Percentiles rank a stretch among this genome's conserved stretches.
phyloP scores from a whole-genome alignment of 2,113 vertebrate genomes.

The Lagopus leucura region DNA sequence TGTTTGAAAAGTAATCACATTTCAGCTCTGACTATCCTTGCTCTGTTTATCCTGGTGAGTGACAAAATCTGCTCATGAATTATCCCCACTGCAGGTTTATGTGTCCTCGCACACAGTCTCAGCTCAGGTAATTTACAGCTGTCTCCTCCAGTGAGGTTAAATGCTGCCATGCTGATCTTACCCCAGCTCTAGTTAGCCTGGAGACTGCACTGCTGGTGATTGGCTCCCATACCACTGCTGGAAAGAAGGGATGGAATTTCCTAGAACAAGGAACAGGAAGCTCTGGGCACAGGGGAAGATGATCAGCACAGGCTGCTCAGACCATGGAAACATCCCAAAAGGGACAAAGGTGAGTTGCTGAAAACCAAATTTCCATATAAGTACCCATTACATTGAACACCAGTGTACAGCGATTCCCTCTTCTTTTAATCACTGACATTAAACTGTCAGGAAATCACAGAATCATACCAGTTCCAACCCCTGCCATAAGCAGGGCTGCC shows the following conservation, averaged over 20 bases:
- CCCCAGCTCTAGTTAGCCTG: not conserved
- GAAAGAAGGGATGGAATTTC: constrained; percentile 42
- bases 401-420: not conserved
- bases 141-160: constrained; percentile 20
- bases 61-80: constrained; percentile 42
- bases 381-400: not conserved
- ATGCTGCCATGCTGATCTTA: not conserved
- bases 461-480: too few species aligned
- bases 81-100: constrained; percentile 40
- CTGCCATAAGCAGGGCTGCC: too few species aligned
- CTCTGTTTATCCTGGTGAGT: constrained; percentile 20
- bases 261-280: not conserved
- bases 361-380: not conserved
- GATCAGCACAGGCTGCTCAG: not conserved
- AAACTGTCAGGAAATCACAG: not conserved
- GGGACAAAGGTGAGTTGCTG: accelerated
- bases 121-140: constrained; percentile 3
- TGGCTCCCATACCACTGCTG: not conserved
- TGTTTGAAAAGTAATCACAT: constrained; percentile 43
- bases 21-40: constrained; percentile 36
- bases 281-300: not conserved
- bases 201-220: not conserved
- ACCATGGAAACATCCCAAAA: not conserved
- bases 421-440: not conserved
- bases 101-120: not conserved